phyloP scores from a whole-genome alignment of 2,113 vertebrate genomes.

The Zeus faber region DNA sequence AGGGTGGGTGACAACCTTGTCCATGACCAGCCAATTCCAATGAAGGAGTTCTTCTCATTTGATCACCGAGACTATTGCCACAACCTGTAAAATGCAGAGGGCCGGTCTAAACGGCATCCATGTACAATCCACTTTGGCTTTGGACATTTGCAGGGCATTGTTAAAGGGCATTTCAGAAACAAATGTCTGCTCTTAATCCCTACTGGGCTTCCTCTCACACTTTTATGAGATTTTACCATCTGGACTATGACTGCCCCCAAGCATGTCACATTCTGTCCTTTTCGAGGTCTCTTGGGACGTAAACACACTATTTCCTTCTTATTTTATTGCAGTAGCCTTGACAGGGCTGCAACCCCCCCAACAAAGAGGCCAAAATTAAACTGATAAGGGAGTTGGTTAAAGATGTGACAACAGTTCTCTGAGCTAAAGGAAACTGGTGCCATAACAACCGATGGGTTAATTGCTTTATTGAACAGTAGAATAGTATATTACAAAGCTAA shows the following conservation, averaged over 20 bases:
- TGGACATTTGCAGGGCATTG: neutral
- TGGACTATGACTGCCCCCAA: too few species aligned
- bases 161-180: slow-evolving; percentile 2
- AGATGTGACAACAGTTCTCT: too few species aligned
- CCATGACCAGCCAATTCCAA: neutral
- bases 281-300: neutral
- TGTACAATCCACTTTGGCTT: neutral
- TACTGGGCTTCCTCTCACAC: neutral
- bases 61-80: neutral
- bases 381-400: too few species aligned
- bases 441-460: too few species aligned
- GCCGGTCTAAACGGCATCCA: neutral
- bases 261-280: neutral
- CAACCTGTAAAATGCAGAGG: neutral
- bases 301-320: neutral
- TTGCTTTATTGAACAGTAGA: too few species aligned
- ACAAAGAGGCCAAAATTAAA: too few species aligned
- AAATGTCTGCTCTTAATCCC: neutral
- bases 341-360: neutral
- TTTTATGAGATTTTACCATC: neutral
- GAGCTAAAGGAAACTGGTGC: too few species aligned
- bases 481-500: too few species aligned
- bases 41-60: neutral
- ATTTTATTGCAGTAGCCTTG: neutral
- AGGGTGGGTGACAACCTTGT: too few species aligned